phyloP scores from a whole-genome alignment of 2,797 vertebrate genomes.

The Champsocephalus esox region DNA sequence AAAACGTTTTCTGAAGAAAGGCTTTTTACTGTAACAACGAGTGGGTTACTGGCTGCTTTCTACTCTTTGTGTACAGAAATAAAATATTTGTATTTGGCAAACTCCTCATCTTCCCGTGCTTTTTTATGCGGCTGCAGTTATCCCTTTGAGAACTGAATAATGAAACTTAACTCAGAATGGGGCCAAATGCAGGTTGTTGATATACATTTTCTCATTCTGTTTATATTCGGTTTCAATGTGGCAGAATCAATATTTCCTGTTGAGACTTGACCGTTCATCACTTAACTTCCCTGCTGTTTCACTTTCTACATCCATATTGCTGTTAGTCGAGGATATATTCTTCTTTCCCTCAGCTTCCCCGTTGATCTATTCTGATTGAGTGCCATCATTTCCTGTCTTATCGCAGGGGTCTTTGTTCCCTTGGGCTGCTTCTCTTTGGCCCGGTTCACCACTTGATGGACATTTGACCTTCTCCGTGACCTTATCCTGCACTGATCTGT shows the following conservation, averaged over 20 bases:
- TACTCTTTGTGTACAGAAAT: conserved; percentile 89
- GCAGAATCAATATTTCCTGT: conserved; percentile 44
- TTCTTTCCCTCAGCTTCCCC: conserved; percentile 17
- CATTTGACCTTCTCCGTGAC: conserved; percentile 65
- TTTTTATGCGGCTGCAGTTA: conserved; percentile 41
- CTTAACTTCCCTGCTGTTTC: conserved; percentile 15
- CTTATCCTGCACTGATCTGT: conserved; percentile 57
- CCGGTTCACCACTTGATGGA: conserved; percentile 49
- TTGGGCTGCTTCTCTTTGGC: conserved; percentile 28
- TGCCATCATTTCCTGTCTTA: conserved; percentile 48
- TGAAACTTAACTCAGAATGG: conserved; percentile 39
- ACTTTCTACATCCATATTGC: conserved; percentile 4
- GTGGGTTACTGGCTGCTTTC: conserved; percentile 85
- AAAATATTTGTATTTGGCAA: conserved; percentile 92
- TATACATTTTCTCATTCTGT: conserved; percentile 51
- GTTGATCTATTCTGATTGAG: conserved; percentile 40
- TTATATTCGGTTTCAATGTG: conserved; percentile 57
- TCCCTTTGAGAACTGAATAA: conserved; percentile 53
- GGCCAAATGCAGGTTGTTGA: conserved; percentile 35
- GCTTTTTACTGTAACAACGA: conserved; percentile 85
- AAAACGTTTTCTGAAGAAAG: conserved; percentile 80
- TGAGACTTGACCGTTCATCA: conserved; percentile 22
- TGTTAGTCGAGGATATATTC: conserved; percentile 8
- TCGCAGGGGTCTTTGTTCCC: conserved; percentile 46
- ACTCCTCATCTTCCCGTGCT: conserved; percentile 49